phyloP scores from a whole-genome alignment of 2,888 invertebrate genomes.

The Hymenopus coronatus region DNA sequence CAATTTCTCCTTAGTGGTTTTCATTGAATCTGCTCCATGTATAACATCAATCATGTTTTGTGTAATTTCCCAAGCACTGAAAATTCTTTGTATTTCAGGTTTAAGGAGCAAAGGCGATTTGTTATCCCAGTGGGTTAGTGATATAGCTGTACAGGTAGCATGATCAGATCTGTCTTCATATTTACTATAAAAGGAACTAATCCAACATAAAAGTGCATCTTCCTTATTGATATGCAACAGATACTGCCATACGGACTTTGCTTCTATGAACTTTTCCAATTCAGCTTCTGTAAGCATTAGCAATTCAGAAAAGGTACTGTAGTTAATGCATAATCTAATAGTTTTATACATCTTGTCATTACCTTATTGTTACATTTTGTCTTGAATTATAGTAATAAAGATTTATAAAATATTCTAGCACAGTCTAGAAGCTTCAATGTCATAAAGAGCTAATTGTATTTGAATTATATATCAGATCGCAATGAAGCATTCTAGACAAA shows the following conservation, averaged over 20 bases:
- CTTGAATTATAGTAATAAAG: too few relatives aligned
- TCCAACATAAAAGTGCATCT: constrained; percentile 60
- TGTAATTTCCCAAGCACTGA: constrained; percentile 52
- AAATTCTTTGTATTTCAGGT: not conserved
- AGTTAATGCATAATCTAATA: too few relatives aligned
- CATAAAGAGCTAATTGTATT: too few relatives aligned
- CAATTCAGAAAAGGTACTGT: not conserved
- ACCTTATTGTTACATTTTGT: too few relatives aligned
- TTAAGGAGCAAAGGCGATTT: not conserved
- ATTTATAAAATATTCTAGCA: too few relatives aligned
- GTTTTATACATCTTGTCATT: too few relatives aligned
- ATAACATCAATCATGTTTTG: constrained; percentile 58
- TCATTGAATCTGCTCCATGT: constrained; percentile 50
- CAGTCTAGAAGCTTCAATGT: too few relatives aligned
- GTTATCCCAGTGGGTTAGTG: not conserved
- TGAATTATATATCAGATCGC: too few relatives aligned
- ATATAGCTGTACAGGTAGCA: not conserved
- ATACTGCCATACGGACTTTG: constrained; percentile 59
- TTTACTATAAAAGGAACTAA: constrained; percentile 52
- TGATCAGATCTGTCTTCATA: constrained; percentile 41
- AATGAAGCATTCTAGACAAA: too few relatives aligned
- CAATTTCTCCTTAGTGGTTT: constrained; percentile 55
- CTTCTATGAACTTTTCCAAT: constrained; percentile 52
- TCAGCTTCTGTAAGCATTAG: constrained; percentile 51
- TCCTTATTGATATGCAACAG: constrained; percentile 58